Evolutionary conservation across 1,140 invertebrate genomes (phyloP).

Genomic region (Temnothorax curvispinosus): DNA sequence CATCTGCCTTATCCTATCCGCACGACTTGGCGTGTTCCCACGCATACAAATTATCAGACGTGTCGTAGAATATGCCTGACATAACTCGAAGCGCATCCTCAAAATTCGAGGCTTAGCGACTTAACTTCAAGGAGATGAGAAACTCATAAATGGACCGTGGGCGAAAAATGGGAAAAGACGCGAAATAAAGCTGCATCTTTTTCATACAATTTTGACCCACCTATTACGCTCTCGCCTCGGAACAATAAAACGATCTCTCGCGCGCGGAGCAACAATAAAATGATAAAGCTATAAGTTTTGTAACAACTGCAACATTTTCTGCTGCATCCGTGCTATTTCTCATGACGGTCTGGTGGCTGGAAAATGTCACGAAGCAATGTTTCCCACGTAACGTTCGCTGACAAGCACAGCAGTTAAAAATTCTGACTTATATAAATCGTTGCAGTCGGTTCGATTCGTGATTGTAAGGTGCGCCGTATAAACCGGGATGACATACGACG

Average conservation of each 20-base stretch:
- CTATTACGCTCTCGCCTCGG: not conserved
- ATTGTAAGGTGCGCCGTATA: constrained; percentile 23
- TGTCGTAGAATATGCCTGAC: not conserved
- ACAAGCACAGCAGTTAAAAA: constrained; percentile 58
- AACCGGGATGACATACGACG: constrained; percentile 4
- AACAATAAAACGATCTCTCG: constrained; percentile 11
- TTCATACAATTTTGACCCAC: not conserved
- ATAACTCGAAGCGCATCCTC: not conserved
- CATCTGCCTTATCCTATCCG: constrained; percentile 8
- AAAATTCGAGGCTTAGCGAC: not conserved
- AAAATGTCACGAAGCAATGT: constrained; percentile 56
- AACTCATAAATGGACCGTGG: not conserved
- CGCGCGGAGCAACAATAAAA: constrained; percentile 10
- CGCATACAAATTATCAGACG: constrained; percentile 49
- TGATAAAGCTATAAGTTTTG: constrained; percentile 35
- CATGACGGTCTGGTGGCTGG: constrained; percentile 56
- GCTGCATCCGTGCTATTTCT: constrained; percentile 64
- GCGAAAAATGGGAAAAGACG: not conserved
- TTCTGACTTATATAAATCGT: constrained; percentile 68
- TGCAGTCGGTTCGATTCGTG: constrained; percentile 16
- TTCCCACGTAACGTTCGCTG: constrained; percentile 48
- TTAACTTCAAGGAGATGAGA: not conserved
- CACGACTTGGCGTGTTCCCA: constrained; percentile 3
- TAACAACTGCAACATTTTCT: constrained; percentile 45
- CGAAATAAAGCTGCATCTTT: not conserved